Conservation (phyloP, 30 jellyfish, hydroid and myxozoan species). For the Hydractinia symbiolongicarpus region DNA sequence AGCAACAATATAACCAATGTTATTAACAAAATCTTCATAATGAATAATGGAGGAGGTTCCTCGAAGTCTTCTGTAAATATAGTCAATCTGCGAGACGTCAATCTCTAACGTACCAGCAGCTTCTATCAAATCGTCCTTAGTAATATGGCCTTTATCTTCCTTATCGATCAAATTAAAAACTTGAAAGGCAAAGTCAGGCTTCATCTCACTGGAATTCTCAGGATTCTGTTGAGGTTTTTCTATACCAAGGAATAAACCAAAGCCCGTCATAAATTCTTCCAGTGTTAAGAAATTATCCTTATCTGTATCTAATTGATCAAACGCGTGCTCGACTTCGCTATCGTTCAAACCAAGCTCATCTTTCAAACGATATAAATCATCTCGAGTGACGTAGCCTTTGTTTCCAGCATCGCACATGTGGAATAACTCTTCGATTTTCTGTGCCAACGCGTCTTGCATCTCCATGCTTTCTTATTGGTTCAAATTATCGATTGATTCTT, state of each 20-base stretch:
- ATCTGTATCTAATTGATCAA: constrained; percentile 65
- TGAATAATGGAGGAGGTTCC: background rate
- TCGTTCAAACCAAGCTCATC: constrained; percentile 64
- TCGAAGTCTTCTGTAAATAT: background rate
- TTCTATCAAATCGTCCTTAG: constrained; percentile 44
- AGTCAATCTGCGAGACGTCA: constrained; percentile 24
- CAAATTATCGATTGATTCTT: too few relatives aligned
- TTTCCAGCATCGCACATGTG: constrained; percentile 59
- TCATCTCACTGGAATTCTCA: constrained; percentile 29
- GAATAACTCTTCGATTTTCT: constrained; percentile 39
- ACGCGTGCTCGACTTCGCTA: constrained; percentile 71
- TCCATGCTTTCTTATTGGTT: background rate
- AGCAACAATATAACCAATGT: constrained; percentile 17
- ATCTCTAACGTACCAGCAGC: constrained; percentile 47
- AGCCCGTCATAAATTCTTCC: constrained; percentile 77
- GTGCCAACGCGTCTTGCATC: constrained; percentile 11
- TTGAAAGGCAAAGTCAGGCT: constrained; percentile 57
- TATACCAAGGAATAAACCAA: constrained; percentile 67
- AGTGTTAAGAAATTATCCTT: constrained; percentile 57
- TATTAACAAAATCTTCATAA: constrained; percentile 28
- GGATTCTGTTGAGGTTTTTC: background rate
- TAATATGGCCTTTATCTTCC: constrained; percentile 61
- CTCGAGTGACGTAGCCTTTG: constrained; percentile 64
- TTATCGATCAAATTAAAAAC: constrained; percentile 58
- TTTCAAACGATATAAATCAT: constrained; percentile 50